These are phyloP conservation scores for Eulemur coronatus DNA, from an alignment of 2,797 vertebrate genomes.

Conservation along the genomic window DNA sequence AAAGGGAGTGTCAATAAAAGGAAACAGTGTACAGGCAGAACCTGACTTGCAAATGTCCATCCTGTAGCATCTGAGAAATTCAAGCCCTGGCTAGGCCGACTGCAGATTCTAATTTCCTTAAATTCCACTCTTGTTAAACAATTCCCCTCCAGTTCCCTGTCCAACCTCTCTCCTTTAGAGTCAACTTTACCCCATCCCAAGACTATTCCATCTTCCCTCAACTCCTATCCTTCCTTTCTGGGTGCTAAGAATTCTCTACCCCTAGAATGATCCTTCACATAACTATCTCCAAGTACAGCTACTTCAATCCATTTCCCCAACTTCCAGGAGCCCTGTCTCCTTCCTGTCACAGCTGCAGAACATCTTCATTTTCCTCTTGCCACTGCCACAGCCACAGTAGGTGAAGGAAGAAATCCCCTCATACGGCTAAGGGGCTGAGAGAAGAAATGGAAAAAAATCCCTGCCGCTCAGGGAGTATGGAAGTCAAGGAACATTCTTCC, in stretches of 20 bases:
- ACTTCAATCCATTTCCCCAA: background rate
- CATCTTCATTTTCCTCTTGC: background rate
- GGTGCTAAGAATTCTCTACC: background rate
- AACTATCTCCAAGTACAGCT: background rate
- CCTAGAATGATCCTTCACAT: background rate
- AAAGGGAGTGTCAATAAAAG: constrained; percentile 23
- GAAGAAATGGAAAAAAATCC: background rate
- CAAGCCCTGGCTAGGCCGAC: background rate
- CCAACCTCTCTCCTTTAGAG: background rate
- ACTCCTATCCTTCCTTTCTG: background rate
- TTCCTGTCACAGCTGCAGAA: background rate
- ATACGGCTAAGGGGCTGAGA: background rate
- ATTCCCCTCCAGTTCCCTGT: background rate
- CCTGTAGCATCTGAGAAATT: constrained; percentile 13
- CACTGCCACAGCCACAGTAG: background rate
- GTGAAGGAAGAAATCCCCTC: background rate
- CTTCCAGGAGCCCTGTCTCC: background rate
- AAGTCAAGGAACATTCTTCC: background rate
- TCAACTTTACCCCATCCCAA: background rate
- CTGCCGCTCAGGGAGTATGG: background rate
- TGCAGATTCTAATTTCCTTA: constrained; percentile 6
- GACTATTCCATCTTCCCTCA: background rate
- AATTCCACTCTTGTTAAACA: background rate
- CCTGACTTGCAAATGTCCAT: background rate
- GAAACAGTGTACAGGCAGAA: background rate